A percentile compares a stretch with the other conserved stretches of the same genome.
Evolutionary conservation across 2,113 vertebrate species (phyloP).

Genomic region (Gallinago media): DNA sequence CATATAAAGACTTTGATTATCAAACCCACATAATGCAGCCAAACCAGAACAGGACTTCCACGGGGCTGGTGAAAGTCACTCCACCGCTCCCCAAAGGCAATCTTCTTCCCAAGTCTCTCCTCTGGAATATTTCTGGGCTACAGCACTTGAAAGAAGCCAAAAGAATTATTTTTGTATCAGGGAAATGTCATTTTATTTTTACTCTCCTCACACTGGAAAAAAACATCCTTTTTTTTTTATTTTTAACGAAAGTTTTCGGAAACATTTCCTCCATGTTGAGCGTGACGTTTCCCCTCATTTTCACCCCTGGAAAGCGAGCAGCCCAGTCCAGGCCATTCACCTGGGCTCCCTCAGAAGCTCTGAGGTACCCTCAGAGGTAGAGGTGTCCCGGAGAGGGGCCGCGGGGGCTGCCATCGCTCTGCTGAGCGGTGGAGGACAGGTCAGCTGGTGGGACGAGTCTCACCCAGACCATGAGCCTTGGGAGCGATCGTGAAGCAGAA

Average conservation of each 20-base stretch:
- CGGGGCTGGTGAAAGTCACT: background rate
- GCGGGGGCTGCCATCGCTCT: background rate
- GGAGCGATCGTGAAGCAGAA: accelerated
- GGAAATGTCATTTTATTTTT: constrained; percentile 31
- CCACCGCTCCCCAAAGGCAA: background rate
- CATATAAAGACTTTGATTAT: background rate
- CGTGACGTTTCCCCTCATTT: background rate
- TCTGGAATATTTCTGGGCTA: background rate
- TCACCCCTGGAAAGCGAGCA: background rate
- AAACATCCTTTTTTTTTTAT: background rate
- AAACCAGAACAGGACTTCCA: background rate
- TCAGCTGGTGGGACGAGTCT: background rate
- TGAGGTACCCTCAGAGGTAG: background rate
- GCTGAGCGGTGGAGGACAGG: accelerated
- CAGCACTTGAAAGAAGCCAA: background rate
- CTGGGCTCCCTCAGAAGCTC: background rate
- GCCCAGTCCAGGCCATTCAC: accelerated
- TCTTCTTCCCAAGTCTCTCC: background rate
- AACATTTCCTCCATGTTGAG: background rate
- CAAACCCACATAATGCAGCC: background rate
- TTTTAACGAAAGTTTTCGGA: background rate
- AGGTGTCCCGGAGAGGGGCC: background rate
- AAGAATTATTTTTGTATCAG: constrained; percentile 17
- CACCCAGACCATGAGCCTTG: accelerated
- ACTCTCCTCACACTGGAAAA: background rate